Conservation (phyloP, 2,113 vertebrate genomes). For the Oreochromis tanganicae region DNA sequence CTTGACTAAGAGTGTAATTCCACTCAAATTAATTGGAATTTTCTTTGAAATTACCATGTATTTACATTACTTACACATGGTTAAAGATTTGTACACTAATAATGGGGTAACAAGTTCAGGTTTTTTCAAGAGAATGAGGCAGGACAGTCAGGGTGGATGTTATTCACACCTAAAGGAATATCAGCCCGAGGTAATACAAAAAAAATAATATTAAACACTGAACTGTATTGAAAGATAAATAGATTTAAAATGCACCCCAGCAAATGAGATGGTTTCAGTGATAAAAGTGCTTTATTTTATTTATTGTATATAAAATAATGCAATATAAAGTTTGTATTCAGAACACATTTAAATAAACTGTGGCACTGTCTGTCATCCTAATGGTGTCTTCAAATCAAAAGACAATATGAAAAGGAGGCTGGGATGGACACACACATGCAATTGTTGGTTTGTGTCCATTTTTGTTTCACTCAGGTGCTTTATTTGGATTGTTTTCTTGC, state of each 20-base stretch:
- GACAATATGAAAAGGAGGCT: not conserved
- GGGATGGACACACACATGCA: not conserved
- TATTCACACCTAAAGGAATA: too few relatives aligned
- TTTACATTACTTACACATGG: not conserved
- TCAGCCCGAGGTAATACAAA: too few relatives aligned
- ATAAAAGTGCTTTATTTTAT: not conserved
- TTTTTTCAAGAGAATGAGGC: too few relatives aligned
- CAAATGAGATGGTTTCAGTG: not conserved
- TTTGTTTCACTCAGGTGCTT: not conserved
- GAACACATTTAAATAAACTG: not conserved
- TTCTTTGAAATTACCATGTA: not conserved
- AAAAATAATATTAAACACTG: too few relatives aligned
- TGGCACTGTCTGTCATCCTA: not conserved
- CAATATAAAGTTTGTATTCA: not conserved
- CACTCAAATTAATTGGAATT: not conserved
- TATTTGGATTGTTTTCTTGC: not conserved
- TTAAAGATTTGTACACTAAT: not conserved
- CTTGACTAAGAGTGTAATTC: not conserved
- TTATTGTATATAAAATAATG: not conserved
- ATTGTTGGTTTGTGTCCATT: not conserved
- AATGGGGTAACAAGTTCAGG: not conserved
- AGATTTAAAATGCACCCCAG: too few relatives aligned
- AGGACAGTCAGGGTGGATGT: too few relatives aligned
- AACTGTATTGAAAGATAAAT: too few relatives aligned
- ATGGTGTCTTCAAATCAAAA: not conserved